These are phyloP conservation scores for Apogon hyalosoma DNA, from an alignment of 2,797 vertebrate genomes.

Conservation along the genomic window DNA sequence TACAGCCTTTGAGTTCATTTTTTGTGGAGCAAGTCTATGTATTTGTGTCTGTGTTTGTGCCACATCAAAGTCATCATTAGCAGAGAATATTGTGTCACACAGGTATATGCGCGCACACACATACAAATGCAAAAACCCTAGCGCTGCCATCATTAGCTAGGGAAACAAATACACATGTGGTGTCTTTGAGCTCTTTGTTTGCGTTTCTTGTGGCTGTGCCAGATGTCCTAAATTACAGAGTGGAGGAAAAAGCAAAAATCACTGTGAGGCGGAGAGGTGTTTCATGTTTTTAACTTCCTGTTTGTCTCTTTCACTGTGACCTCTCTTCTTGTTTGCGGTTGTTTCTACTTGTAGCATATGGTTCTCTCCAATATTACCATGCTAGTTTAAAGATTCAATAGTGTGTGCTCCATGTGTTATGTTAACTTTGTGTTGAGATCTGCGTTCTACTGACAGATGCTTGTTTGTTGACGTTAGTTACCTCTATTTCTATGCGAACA, in stretches of 20 bases:
- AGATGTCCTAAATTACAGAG: constrained; percentile 58
- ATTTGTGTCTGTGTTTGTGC: constrained; percentile 2
- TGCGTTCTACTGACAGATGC: too few relatives aligned
- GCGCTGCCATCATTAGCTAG: constrained; percentile 47
- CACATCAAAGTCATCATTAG: constrained; percentile 57
- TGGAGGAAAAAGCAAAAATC: constrained; percentile 29
- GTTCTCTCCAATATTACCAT: background rate
- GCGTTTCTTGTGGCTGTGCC: constrained; percentile 18
- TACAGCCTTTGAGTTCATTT: constrained; percentile 10
- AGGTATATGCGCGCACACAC: constrained; percentile 11
- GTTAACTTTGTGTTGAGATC: too few relatives aligned
- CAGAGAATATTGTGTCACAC: constrained; percentile 24
- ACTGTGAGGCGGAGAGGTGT: constrained; percentile 15
- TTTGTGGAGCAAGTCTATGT: background rate
- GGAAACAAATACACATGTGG: constrained; percentile 16
- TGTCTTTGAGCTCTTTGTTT: constrained; percentile 32
- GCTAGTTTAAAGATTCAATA: too few relatives aligned
- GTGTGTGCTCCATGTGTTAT: too few relatives aligned
- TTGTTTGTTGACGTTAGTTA: too few relatives aligned
- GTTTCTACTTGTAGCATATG: background rate
- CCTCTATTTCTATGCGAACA: too few relatives aligned
- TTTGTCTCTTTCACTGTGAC: constrained; percentile 10
- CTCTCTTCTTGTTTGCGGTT: background rate
- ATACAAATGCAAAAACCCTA: background rate
- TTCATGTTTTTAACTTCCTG: constrained; percentile 14